A percentile compares a stretch with the other conserved stretches of the same genome.
phyloP scores from a whole-genome alignment of 2,888 invertebrate species.

The Halocaridina rubra region DNA sequence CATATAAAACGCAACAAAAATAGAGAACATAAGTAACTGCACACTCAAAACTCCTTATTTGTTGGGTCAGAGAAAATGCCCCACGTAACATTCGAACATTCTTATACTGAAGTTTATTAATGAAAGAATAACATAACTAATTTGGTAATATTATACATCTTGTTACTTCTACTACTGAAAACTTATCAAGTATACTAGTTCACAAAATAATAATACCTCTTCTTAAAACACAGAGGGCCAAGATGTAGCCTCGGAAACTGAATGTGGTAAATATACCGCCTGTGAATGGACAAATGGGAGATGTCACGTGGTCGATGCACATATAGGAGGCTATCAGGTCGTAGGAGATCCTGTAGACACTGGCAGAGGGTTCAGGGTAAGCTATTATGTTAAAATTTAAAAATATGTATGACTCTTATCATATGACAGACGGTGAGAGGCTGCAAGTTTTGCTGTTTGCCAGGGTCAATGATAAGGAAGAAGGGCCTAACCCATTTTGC shows the following conservation, averaged over 20 bases:
- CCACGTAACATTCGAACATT: not conserved
- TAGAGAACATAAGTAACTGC: no score
- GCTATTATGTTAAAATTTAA: no score
- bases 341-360: not conserved
- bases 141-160: not conserved
- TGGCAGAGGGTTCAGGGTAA: slow-evolving; percentile 39
- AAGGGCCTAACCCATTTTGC: no score
- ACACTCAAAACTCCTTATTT: no score
- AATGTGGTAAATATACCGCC: slow-evolving; percentile 40
- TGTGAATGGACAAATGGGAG: slow-evolving; percentile 41
- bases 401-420: no score
- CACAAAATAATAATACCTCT: not conserved
- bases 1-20: no score
- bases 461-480: no score
- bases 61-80: not conserved
- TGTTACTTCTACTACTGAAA: not conserved
- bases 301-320: slow-evolving; percentile 40
- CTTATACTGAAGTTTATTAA: not conserved
- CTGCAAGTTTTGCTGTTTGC: no score
- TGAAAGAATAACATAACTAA: not conserved
- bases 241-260: slow-evolving; percentile 10
- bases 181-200: not conserved
- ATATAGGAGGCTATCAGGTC: slow-evolving; percentile 27
- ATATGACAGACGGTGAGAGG: no score
- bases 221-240: slow-evolving; percentile 5